Evolutionary conservation across 2,113 vertebrate species (phyloP).

Genomic region (Etheostoma spectabile): DNA sequence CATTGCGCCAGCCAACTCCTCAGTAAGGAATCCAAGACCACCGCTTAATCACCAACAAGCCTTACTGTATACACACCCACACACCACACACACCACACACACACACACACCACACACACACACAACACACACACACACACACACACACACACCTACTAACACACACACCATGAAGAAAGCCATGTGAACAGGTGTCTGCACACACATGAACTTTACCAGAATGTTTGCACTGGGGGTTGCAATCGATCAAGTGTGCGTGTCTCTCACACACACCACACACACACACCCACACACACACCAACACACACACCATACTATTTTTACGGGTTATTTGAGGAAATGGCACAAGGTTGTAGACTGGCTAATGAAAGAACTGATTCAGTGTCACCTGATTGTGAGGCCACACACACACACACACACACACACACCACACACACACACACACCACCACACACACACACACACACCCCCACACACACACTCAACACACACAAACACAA

Average conservation of each 20-base stretch:
- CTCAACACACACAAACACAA: no score
- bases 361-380: slow-evolving; percentile 46
- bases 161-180: neutral
- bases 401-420: slow-evolving; percentile 25
- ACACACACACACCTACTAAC: slow-evolving; percentile 14
- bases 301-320: slow-evolving; percentile 42
- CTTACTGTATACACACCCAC: neutral
- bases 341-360: slow-evolving; percentile 41
- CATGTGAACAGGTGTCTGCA: slow-evolving; percentile 53
- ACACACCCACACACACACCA: slow-evolving; percentile 9
- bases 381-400: slow-evolving; percentile 33
- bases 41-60: neutral
- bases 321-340: slow-evolving; percentile 68
- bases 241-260: slow-evolving; percentile 63
- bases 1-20: slow-evolving; percentile 19
- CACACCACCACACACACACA: no score
- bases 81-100: no score
- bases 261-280: no score
- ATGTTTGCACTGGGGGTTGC: slow-evolving; percentile 60
- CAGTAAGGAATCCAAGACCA: slow-evolving; percentile 18
- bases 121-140: neutral
- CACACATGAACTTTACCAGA: slow-evolving; percentile 25
- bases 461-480: no score
- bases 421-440: no score
- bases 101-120: no score